phyloP scores from a whole-genome alignment of 2,113 vertebrate species.

The Rhodinocichla rosea region DNA sequence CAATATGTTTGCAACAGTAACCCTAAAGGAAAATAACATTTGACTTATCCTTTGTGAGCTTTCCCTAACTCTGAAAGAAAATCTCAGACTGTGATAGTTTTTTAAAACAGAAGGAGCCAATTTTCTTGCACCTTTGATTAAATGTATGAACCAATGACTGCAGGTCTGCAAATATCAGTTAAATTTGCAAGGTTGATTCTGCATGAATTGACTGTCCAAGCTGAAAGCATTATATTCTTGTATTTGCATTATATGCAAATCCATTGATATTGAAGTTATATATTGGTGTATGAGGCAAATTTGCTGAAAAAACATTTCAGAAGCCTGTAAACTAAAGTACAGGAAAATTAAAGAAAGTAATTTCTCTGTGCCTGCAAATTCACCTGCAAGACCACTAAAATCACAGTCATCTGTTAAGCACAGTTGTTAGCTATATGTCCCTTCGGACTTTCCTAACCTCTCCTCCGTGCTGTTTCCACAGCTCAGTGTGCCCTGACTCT shows the following conservation, averaged over 20 bases:
- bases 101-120: neutral
- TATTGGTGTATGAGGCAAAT: neutral
- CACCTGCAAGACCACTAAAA: neutral
- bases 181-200: conserved; percentile 19
- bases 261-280: conserved; percentile 5
- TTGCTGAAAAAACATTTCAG: conserved; percentile 8
- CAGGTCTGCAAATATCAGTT: neutral
- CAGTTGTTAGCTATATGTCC: neutral
- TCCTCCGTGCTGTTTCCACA: neutral
- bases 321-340: neutral
- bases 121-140: neutral
- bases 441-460: neutral
- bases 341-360: neutral
- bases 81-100: neutral
- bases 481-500: neutral
- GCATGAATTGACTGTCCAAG: conserved; percentile 7
- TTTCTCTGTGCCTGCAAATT: neutral
- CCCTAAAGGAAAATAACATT: conserved; percentile 36
- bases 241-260: conserved; percentile 10
- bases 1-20: conserved; percentile 53
- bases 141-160: conserved; percentile 2
- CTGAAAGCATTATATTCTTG: conserved; percentile 14
- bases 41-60: neutral
- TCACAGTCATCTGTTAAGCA: neutral
- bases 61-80: conserved; percentile 27